A percentile compares a stretch with the other conserved stretches of the same genome.
phyloP scores from a whole-genome alignment of 2,797 vertebrate genomes.

The Periparus ater region DNA sequence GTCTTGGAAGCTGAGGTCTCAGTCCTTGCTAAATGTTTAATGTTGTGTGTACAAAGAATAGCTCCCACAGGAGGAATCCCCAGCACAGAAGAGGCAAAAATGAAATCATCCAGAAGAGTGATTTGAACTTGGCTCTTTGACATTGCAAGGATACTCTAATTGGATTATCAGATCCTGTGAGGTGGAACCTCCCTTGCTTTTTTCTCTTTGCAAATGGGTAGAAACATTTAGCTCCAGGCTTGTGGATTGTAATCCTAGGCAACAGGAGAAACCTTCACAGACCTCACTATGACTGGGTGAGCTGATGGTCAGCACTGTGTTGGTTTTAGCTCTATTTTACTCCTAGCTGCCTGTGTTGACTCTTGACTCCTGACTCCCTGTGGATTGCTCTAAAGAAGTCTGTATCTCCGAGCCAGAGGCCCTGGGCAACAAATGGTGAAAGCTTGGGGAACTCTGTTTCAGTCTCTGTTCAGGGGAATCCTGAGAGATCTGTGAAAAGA shows the following conservation, averaged over 20 bases:
- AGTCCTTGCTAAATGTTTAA: constrained; percentile 50
- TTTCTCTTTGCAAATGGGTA: neutral
- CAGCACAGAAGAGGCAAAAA: neutral
- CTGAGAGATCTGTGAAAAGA: neutral
- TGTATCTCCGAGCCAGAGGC: neutral
- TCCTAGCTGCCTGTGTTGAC: neutral
- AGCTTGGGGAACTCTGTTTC: neutral
- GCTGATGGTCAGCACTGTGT: neutral
- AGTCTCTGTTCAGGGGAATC: neutral
- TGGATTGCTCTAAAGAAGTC: neutral
- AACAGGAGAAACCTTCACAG: neutral
- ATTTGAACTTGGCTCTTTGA: constrained; percentile 35
- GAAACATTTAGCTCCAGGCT: neutral
- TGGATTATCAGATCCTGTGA: constrained; percentile 44
- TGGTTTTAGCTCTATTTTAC: neutral
- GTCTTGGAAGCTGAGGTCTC: constrained; percentile 13
- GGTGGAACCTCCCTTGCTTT: neutral
- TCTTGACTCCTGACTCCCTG: neutral
- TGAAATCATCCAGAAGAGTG: constrained; percentile 41
- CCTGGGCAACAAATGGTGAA: neutral
- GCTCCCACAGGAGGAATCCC: constrained; percentile 34
- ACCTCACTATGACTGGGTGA: neutral
- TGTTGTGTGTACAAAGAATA: constrained; percentile 11
- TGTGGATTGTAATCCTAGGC: neutral
- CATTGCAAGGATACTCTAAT: constrained; percentile 6